Evolutionary conservation across 2,113 vertebrate species (phyloP).

Genomic region (Pseudopodoces humilis): DNA sequence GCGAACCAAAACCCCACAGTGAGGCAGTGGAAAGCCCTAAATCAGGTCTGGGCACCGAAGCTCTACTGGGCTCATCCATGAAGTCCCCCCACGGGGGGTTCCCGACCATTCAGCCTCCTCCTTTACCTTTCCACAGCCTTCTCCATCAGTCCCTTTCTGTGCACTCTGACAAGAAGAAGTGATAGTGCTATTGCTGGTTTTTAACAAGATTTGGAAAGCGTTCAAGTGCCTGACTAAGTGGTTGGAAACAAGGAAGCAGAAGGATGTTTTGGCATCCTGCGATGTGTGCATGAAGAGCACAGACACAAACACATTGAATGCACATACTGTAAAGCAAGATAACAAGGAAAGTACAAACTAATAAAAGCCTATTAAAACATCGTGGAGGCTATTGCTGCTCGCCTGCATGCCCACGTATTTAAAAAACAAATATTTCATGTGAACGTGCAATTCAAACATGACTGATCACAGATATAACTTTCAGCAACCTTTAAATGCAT

Average conservation of each 20-base stretch:
- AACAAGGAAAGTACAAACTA: constrained; percentile 47
- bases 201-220: constrained; percentile 32
- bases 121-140: neutral
- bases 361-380: constrained; percentile 59
- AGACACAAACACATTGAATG: constrained; percentile 44
- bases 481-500: constrained; percentile 62
- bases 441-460: neutral
- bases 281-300: constrained; percentile 29
- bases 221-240: constrained; percentile 44
- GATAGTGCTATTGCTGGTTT: constrained; percentile 37
- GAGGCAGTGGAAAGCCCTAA: neutral
- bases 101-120: rapidly evolving
- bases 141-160: neutral
- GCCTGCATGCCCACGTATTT: neutral
- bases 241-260: constrained; percentile 54
- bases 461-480: constrained; percentile 59
- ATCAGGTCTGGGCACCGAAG: rapidly evolving
- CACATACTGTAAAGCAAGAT: constrained; percentile 58
- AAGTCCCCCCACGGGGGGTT: neutral
- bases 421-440: constrained; percentile 37
- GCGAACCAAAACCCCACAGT: neutral
- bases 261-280: constrained; percentile 39
- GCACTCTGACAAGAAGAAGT: neutral
- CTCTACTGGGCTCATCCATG: neutral
- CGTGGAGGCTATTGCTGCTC: neutral